Evolutionary conservation across 37 sponge, comb jelly and placozoan genomes (phyloP).

Genomic region (Aplysina aerophoba): DNA sequence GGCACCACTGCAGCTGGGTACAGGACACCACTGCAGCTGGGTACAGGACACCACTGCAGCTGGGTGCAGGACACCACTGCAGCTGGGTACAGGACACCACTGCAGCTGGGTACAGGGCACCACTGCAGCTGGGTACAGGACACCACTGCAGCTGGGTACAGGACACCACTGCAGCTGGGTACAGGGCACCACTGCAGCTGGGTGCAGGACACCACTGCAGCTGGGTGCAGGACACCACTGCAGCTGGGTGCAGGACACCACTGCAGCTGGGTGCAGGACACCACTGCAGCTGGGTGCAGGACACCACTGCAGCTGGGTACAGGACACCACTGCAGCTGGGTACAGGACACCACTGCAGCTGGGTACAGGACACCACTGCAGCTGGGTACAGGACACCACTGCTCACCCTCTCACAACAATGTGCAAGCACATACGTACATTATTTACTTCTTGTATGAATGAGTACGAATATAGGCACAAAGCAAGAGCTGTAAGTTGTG

Average conservation of each 20-base stretch:
- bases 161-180: not conserved
- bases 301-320: not conserved
- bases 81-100: not conserved
- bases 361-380: not conserved
- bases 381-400: no score
- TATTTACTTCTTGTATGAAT: no score
- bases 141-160: not conserved
- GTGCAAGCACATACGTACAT: not conserved
- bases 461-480: no score
- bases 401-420: no score
- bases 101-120: not conserved
- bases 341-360: not conserved
- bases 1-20: no score
- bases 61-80: not conserved
- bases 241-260: not conserved
- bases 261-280: not conserved
- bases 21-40: no score
- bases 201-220: not conserved
- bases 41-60: not conserved
- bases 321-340: not conserved
- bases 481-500: no score
- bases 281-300: not conserved
- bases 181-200: no score
- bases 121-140: not conserved
- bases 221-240: not conserved